These are phyloP conservation scores for Thelaira solivaga DNA, from an alignment of 2,888 invertebrate genomes.

Conservation along the genomic window DNA sequence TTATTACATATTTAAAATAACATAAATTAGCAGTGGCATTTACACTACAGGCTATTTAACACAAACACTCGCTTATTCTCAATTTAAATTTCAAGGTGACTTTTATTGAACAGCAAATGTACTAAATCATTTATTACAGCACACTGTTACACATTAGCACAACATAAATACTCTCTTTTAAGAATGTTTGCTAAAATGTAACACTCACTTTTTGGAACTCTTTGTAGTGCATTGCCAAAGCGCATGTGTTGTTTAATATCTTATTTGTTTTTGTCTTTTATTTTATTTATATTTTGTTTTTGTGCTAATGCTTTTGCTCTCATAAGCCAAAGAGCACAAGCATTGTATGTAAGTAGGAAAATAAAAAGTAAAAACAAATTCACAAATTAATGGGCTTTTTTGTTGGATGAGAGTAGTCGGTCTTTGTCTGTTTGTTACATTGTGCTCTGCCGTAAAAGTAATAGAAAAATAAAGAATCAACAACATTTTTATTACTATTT, in stretches of 20 bases:
- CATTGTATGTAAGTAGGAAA: background rate
- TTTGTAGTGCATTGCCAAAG: constrained; percentile 2
- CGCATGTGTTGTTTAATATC: constrained; percentile 44
- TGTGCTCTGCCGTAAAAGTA: constrained; percentile 32
- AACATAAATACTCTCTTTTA: background rate
- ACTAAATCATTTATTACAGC: background rate
- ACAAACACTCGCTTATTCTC: background rate
- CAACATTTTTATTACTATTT: constrained; percentile 30
- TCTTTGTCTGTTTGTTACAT: constrained; percentile 11
- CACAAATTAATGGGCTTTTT: constrained; percentile 38
- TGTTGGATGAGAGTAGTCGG: constrained; percentile 5
- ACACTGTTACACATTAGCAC: background rate
- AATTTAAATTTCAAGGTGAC: constrained; percentile 4
- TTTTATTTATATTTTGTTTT: constrained; percentile 14
- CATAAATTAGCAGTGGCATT: constrained; percentile 31
- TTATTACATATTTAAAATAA: background rate
- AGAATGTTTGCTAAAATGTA: background rate
- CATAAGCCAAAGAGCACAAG: background rate
- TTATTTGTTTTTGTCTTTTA: constrained; percentile 13
- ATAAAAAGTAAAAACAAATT: background rate
- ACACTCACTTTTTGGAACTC: constrained; percentile 6
- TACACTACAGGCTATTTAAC: constrained; percentile 14
- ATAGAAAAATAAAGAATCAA: constrained; percentile 35
- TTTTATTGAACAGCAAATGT: background rate
- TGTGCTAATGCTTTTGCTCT: constrained; percentile 35